Evolutionary conservation across 2,797 vertebrate species (phyloP).

Genomic region (Peromyscus melanophrys): DNA sequence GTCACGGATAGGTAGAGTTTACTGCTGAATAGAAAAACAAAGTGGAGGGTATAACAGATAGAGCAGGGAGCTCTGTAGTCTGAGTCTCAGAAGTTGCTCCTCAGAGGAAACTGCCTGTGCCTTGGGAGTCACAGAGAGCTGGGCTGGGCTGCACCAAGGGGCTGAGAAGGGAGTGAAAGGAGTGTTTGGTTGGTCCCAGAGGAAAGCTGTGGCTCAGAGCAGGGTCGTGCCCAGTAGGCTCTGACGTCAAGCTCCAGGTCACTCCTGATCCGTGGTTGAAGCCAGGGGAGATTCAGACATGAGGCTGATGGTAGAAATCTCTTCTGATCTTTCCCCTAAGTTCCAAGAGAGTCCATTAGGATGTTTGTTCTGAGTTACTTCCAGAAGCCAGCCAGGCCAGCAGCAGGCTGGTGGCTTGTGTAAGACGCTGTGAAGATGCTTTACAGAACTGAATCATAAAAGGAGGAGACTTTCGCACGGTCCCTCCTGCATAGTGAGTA

Average conservation of each 20-base stretch:
- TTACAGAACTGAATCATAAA: background rate
- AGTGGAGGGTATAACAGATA: background rate
- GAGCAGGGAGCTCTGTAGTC: background rate
- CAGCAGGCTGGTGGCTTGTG: background rate
- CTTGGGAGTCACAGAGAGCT: background rate
- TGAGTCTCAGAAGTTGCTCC: background rate
- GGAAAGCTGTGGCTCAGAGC: background rate
- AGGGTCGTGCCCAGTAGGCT: background rate
- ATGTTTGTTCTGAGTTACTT: background rate
- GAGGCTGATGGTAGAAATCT: background rate
- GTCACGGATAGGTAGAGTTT: background rate
- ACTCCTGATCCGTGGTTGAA: background rate
- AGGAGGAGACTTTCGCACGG: background rate
- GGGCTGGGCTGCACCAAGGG: background rate
- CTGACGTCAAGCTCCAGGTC: background rate
- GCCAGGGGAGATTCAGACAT: background rate
- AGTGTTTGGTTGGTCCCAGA: background rate
- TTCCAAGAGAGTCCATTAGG: background rate
- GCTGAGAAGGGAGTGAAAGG: background rate
- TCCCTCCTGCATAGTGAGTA: background rate
- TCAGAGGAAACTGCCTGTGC: background rate
- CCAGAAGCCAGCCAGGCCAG: conserved; percentile 6
- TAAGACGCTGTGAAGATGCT: background rate
- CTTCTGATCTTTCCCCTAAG: conserved; percentile 35
- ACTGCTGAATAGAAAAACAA: background rate